phyloP scores from a whole-genome alignment of 2,113 vertebrate species.

The Syrmaticus mikado region DNA sequence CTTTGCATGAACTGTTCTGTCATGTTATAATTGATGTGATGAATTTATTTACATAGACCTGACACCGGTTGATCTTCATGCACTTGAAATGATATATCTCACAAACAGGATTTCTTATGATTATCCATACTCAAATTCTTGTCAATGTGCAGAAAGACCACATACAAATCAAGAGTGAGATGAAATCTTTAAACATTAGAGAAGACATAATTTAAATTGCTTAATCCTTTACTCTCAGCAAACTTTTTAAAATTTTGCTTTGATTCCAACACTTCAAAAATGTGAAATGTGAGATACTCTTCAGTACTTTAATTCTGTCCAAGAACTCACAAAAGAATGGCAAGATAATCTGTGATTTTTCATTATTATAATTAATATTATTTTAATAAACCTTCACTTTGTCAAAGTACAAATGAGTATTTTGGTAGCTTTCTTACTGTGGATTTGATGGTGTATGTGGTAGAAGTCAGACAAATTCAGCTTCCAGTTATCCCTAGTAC shows the following conservation, averaged over 20 bases:
- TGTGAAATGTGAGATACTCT: background rate
- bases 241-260: background rate
- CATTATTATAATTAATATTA: background rate
- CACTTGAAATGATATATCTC: background rate
- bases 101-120: background rate
- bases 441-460: background rate
- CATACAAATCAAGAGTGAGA: background rate
- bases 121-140: background rate
- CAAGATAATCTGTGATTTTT: background rate
- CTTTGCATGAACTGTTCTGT: background rate
- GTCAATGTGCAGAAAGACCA: background rate
- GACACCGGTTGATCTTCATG: background rate
- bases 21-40: background rate
- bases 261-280: background rate
- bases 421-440: background rate
- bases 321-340: background rate
- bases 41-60: background rate
- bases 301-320: background rate
- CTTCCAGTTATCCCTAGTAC: background rate
- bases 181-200: background rate
- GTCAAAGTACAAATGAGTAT: background rate
- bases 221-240: background rate
- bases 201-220: background rate
- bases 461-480: background rate
- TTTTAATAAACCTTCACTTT: background rate